These are phyloP conservation scores for Sisor rabdophorus DNA, from an alignment of 2,113 vertebrate species.

Conservation along the genomic window DNA sequence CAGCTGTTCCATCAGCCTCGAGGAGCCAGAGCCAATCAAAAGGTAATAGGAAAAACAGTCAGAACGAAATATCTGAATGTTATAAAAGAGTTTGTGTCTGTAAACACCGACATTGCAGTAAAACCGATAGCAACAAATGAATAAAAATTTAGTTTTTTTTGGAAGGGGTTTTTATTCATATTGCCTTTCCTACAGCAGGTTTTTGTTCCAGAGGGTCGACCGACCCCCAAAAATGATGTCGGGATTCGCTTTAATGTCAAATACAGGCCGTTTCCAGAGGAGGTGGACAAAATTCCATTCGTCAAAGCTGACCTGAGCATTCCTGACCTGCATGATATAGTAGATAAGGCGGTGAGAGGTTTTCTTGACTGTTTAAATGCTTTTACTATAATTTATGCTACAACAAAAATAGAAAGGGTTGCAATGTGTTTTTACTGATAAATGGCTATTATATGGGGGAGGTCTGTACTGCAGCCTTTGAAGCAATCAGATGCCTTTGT, in stretches of 20 bases:
- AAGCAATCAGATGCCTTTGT: slow-evolving; percentile 12
- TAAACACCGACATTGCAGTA: neutral
- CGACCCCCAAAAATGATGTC: slow-evolving; percentile 76
- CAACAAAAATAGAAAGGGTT: neutral
- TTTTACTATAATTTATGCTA: neutral
- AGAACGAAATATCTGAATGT: neutral
- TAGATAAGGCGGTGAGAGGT: slow-evolving; percentile 78
- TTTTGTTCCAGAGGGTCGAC: slow-evolving; percentile 75
- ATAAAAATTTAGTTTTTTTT: neutral
- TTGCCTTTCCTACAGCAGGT: slow-evolving; percentile 62
- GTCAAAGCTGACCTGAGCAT: slow-evolving; percentile 90
- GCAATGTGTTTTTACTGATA: slow-evolving; percentile 32
- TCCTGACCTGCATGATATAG: slow-evolving; percentile 80
- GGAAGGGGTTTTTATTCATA: neutral
- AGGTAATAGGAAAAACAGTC: slow-evolving; percentile 65
- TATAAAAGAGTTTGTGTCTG: neutral
- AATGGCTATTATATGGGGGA: neutral
- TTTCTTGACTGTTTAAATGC: neutral
- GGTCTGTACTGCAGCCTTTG: neutral
- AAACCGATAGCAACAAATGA: neutral
- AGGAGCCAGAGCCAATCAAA: slow-evolving; percentile 82
- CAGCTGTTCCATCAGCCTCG: slow-evolving; percentile 86
- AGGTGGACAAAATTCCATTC: slow-evolving; percentile 81
- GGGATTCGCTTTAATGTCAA: slow-evolving; percentile 83
- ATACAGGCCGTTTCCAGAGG: slow-evolving; percentile 81